phyloP scores from a whole-genome alignment of 2,888 invertebrate genomes.

The Tricholauxania praeusta region DNA sequence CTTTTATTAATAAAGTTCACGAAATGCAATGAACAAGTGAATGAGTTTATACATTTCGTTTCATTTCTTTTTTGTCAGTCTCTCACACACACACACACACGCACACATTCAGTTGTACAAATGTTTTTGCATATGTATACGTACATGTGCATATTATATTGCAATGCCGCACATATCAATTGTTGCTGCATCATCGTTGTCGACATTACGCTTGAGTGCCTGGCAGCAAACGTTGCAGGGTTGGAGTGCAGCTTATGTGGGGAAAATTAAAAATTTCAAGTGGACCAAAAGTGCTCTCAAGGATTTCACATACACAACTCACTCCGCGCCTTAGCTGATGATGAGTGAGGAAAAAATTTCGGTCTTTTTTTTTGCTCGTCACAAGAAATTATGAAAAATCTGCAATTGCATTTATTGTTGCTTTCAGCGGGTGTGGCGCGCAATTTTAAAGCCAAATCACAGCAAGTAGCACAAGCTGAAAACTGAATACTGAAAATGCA shows the following conservation, averaged over 20 bases:
- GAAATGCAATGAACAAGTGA: conserved; percentile 53
- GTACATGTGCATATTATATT: conserved; percentile 37
- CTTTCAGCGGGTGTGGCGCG: no score
- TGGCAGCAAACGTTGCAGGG: conserved; percentile 52
- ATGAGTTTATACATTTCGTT: conserved; percentile 12
- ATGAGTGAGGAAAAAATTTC: no score
- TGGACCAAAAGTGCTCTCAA: conserved; percentile 64
- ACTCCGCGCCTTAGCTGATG: neutral
- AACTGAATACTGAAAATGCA: no score
- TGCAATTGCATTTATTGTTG: no score
- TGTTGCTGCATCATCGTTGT: conserved; percentile 48
- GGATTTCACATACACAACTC: conserved; percentile 48
- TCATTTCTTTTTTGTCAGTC: neutral
- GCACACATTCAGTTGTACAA: neutral
- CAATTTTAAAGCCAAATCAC: no score
- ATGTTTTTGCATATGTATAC: neutral
- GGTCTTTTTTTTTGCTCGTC: no score
- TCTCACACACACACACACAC: no score
- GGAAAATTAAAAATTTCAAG: conserved; percentile 65
- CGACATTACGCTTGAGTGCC: conserved; percentile 48
- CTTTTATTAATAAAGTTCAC: conserved; percentile 63
- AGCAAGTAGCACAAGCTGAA: no score
- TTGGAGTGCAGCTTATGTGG: conserved; percentile 63
- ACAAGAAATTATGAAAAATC: no score
- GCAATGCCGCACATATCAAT: conserved; percentile 51